phyloP scores from a whole-genome alignment of 2,888 invertebrate species.

The Drosophila siamana region DNA sequence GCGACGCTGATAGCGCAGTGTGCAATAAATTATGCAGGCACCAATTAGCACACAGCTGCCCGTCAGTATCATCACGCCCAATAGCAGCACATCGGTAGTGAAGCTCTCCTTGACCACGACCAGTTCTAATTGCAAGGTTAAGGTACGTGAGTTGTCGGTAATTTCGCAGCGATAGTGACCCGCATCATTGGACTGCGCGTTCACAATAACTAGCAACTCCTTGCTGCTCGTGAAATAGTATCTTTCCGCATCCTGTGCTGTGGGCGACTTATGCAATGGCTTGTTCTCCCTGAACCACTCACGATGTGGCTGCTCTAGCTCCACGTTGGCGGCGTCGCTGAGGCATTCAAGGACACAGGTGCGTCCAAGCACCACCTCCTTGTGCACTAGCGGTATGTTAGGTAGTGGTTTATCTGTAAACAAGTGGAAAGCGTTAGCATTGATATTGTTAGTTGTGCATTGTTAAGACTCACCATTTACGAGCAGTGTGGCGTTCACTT shows the following conservation, averaged over 20 bases:
- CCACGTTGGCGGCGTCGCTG: slow-evolving; percentile 87
- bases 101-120: slow-evolving; percentile 78
- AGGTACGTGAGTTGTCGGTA: slow-evolving; percentile 87
- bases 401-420: slow-evolving; percentile 93
- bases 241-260: slow-evolving; percentile 86
- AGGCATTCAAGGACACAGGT: slow-evolving; percentile 94
- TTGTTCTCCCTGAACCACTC: slow-evolving; percentile 94
- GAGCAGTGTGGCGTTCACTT: slow-evolving; percentile 93
- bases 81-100: slow-evolving; percentile 85
- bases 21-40: slow-evolving; percentile 89
- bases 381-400: slow-evolving; percentile 89
- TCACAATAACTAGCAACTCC: slow-evolving; percentile 94
- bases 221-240: slow-evolving; percentile 95
- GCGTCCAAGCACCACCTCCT: slow-evolving; percentile 92
- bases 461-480: slow-evolving; percentile 86
- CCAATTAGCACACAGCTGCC: slow-evolving; percentile 95
- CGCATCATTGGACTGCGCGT: slow-evolving; percentile 91
- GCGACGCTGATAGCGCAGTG: slow-evolving; percentile 71
- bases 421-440: background rate
- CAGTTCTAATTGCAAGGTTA: slow-evolving; percentile 76
- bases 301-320: slow-evolving; percentile 86
- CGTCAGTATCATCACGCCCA: slow-evolving; percentile 95
- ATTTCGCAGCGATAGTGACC: slow-evolving; percentile 96
- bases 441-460: background rate
- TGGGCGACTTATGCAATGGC: slow-evolving; percentile 86